These are phyloP conservation scores for Patagioenas fasciata DNA, from an alignment of 2,113 vertebrate species.

Conservation along the genomic window DNA sequence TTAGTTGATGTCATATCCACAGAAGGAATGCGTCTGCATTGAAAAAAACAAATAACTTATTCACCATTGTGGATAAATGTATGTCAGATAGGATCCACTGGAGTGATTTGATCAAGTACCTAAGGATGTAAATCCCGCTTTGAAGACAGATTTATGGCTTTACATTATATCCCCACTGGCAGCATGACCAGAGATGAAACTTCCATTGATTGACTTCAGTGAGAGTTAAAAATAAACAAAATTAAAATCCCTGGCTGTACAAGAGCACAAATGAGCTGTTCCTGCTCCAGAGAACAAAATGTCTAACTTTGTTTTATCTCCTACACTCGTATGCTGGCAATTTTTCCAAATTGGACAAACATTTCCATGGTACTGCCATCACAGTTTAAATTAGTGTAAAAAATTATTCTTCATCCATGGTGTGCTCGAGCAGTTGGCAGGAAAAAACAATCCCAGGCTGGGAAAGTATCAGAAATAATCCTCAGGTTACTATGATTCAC, in stretches of 20 bases:
- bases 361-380: background rate
- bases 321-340: background rate
- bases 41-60: background rate
- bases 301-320: background rate
- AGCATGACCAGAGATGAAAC: background rate
- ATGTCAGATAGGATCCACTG: background rate
- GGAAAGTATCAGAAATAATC: background rate
- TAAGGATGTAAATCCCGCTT: constrained; percentile 21
- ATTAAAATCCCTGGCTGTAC: background rate
- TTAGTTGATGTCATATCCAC: background rate
- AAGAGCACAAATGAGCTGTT: background rate
- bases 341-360: background rate
- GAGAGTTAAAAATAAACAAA: constrained; percentile 51
- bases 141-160: constrained; percentile 44
- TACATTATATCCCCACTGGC: constrained; percentile 33
- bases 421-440: background rate
- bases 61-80: background rate
- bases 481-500: background rate
- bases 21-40: background rate
- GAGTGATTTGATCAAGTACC: background rate
- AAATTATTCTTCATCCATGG: background rate
- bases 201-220: constrained; percentile 26
- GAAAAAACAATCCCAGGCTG: background rate
- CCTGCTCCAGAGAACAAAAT: background rate
- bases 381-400: background rate